These are phyloP conservation scores for Aythya baeri DNA, from an alignment of 2,113 vertebrate genomes.

Conservation along the genomic window DNA sequence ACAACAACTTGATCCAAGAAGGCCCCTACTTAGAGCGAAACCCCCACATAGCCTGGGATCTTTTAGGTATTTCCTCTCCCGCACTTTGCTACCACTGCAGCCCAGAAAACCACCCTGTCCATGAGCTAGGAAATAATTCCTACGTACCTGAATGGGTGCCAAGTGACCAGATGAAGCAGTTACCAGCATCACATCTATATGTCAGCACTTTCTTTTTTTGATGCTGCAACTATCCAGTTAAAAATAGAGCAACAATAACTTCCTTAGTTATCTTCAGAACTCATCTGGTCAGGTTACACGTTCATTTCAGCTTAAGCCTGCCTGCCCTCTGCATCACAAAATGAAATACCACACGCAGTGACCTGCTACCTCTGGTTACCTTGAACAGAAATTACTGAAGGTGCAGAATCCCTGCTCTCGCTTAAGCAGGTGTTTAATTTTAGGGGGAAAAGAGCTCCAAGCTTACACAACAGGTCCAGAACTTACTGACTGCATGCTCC, in stretches of 20 bases:
- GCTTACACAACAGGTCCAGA: background rate
- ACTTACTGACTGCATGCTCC: background rate
- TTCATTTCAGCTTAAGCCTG: background rate
- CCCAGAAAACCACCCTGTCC: background rate
- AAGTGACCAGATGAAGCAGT: background rate
- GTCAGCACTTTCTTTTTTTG: background rate
- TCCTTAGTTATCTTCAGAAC: background rate
- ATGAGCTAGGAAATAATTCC: background rate
- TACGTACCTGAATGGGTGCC: background rate
- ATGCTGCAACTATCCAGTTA: background rate
- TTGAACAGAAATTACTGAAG: background rate
- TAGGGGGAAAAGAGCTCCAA: background rate
- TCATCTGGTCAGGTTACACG: background rate
- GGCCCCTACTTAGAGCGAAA: background rate
- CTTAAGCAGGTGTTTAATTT: background rate
- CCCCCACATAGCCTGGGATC: background rate
- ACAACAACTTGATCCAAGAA: too few relatives aligned
- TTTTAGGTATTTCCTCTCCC: fast-evolving
- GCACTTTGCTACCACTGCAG: background rate
- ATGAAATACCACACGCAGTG: too few relatives aligned
- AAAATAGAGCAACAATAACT: background rate
- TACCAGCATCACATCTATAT: background rate
- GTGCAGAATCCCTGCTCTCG: background rate
- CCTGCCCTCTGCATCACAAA: background rate
- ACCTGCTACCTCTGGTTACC: background rate